Conservation (phyloP, 2,888 invertebrate species). For the Lasioglossum figueresi region DNA sequence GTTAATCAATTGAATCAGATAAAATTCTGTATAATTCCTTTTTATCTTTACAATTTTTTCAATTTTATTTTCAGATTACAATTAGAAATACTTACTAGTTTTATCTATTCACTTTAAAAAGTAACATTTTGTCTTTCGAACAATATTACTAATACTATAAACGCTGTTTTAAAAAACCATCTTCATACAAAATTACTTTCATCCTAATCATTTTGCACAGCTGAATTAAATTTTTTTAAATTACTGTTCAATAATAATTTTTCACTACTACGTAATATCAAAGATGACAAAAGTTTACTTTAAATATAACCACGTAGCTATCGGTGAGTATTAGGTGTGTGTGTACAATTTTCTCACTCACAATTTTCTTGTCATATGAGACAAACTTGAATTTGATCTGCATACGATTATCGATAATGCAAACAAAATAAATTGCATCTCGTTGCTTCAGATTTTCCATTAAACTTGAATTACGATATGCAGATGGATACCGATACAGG, state of each 20-base stretch:
- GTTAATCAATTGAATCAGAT: too few species aligned
- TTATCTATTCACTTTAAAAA: too few species aligned
- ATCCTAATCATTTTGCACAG: not conserved
- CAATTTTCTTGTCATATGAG: too few species aligned
- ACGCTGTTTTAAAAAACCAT: not conserved
- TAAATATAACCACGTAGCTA: not conserved
- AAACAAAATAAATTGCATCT: not conserved
- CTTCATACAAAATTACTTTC: too few species aligned
- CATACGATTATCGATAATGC: not conserved
- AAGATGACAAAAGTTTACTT: not conserved
- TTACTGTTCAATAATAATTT: not conserved
- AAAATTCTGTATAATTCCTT: too few species aligned
- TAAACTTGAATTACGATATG: not conserved
- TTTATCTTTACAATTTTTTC: too few species aligned
- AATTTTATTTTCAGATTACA: too few species aligned
- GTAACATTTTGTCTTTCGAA: too few species aligned
- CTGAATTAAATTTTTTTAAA: not conserved
- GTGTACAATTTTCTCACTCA: not conserved
- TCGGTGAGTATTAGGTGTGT: not conserved
- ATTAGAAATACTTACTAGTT: too few species aligned
- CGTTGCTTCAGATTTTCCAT: not conserved
- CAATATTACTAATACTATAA: too few species aligned
- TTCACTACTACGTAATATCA: not conserved
- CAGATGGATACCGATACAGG: conserved; percentile 17
- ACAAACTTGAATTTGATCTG: not conserved